Conservation (phyloP, 1,140 invertebrate species). For the Phenacoccus solenopsis region DNA sequence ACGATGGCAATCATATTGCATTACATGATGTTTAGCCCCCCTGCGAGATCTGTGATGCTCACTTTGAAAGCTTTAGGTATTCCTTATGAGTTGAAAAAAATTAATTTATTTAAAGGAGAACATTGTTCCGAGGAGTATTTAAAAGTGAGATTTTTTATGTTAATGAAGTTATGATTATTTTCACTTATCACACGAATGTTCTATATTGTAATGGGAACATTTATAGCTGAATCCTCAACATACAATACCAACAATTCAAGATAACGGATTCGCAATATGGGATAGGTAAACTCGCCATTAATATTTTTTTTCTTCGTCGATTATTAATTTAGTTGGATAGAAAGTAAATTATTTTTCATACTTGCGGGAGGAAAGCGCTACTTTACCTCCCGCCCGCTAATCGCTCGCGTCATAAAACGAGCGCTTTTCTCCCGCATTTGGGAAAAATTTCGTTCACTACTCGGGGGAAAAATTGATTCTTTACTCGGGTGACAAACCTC, state of each 20-base stretch:
- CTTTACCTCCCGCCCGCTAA: too few species aligned
- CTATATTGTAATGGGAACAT: slow-evolving; percentile 18
- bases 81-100: slow-evolving; percentile 13
- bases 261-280: slow-evolving; percentile 32
- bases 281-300: not conserved
- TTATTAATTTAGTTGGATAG: too few species aligned
- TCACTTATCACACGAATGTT: too few species aligned
- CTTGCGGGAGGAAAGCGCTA: too few species aligned
- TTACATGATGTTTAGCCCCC: slow-evolving; percentile 20
- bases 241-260: slow-evolving; percentile 48
- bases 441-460: too few species aligned
- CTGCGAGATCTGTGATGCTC: slow-evolving; percentile 21
- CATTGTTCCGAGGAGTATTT: slow-evolving; percentile 23
- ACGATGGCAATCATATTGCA: slow-evolving; percentile 24
- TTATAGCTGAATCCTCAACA: slow-evolving; percentile 49
- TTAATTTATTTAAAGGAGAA: slow-evolving; percentile 24
- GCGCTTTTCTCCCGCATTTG: too few species aligned
- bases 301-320: too few species aligned
- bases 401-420: too few species aligned
- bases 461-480: too few species aligned
- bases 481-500: too few species aligned
- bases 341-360: too few species aligned
- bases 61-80: slow-evolving; percentile 20
- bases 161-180: slow-evolving; percentile 25
- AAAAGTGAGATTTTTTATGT: slow-evolving; percentile 21